A percentile compares a stretch with the other conserved stretches of the same genome.
phyloP scores from a whole-genome alignment of 2,113 vertebrate species.

The Pelmatolapia mariae region DNA sequence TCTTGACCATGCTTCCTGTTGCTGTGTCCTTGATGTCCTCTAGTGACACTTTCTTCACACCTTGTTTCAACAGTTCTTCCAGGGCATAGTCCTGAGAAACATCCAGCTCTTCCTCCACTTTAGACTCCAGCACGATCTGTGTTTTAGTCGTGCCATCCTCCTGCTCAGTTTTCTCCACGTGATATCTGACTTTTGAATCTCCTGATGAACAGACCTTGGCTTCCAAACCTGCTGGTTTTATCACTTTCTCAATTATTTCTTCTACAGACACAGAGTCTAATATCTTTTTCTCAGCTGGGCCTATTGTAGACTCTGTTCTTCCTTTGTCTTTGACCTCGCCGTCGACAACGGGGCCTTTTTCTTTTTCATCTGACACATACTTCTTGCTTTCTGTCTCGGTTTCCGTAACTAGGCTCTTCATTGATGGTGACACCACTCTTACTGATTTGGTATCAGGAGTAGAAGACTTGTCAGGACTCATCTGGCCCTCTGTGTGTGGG shows the following conservation, averaged over 20 bases:
- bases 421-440: conserved; percentile 43
- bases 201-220: conserved; percentile 51
- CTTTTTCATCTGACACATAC: conserved; percentile 38
- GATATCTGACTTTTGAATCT: conserved; percentile 79
- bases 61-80: conserved; percentile 72
- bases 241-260: conserved; percentile 84
- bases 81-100: conserved; percentile 68
- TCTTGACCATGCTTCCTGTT: conserved; percentile 79
- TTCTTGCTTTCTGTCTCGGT: conserved; percentile 40
- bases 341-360: background rate
- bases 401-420: conserved; percentile 21
- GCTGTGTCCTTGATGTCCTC: conserved; percentile 71
- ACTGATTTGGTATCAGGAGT: conserved; percentile 33
- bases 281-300: conserved; percentile 44
- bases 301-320: background rate
- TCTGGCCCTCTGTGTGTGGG: conserved; percentile 17
- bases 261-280: conserved; percentile 66
- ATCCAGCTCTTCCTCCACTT: conserved; percentile 78
- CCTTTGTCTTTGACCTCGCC: conserved; percentile 15
- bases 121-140: conserved; percentile 82
- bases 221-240: conserved; percentile 75
- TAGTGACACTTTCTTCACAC: conserved; percentile 70
- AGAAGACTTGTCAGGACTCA: conserved; percentile 12
- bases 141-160: conserved; percentile 79
- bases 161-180: conserved; percentile 75